These are phyloP conservation scores for Ifrita kowaldi DNA, from an alignment of 2,113 vertebrate genomes.

Conservation along the genomic window DNA sequence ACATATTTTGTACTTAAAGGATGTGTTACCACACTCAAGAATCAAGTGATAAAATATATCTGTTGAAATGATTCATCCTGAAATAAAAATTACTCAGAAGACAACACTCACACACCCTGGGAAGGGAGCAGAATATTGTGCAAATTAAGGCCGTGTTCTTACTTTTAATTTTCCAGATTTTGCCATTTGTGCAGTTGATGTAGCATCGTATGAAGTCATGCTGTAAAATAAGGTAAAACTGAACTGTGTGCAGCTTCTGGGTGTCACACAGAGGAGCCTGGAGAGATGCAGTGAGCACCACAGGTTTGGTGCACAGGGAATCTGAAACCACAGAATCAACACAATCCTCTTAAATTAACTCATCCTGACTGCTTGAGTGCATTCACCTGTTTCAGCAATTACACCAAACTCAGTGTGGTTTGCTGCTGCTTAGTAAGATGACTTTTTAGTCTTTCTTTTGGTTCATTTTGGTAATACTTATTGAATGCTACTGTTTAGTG, in stretches of 20 bases:
- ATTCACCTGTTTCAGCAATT: neutral
- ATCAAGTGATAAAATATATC: neutral
- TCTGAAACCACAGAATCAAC: neutral
- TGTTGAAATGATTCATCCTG: neutral
- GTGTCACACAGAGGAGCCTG: rapidly evolving
- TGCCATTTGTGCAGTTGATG: neutral
- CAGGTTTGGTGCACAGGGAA: neutral
- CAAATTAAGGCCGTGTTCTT: neutral
- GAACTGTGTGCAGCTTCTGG: neutral
- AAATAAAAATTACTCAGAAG: neutral
- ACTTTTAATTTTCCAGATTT: neutral
- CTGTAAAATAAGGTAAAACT: neutral
- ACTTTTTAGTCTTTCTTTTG: neutral
- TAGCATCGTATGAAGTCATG: neutral
- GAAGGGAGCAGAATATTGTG: neutral
- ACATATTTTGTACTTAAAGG: neutral
- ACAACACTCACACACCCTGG: neutral
- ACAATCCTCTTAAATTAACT: neutral
- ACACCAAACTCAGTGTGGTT: neutral
- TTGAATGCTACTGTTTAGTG: neutral
- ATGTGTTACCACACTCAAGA: neutral
- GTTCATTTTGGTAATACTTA: neutral
- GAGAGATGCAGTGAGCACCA: neutral
- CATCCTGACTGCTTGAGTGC: neutral
- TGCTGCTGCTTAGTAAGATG: neutral